phyloP scores from a whole-genome alignment of 30 jellyfish, hydroid and myxozoan genomes.

The Chrysaora quinquecirrha region DNA sequence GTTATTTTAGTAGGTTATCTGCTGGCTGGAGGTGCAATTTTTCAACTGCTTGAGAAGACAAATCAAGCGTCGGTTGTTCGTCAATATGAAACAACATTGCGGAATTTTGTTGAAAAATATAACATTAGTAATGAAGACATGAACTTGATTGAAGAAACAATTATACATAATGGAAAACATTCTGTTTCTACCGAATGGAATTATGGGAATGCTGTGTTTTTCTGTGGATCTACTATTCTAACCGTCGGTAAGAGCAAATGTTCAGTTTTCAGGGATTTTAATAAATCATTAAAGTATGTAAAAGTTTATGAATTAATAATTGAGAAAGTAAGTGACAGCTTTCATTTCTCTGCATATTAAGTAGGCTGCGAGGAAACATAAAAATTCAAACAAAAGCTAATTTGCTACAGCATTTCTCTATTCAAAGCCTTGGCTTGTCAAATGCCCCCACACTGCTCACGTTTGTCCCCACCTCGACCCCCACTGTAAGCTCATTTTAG shows the following conservation, averaged over 20 bases:
- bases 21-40: constrained; percentile 43
- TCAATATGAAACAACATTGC: not conserved
- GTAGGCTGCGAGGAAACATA: too few relatives aligned
- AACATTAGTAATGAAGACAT: constrained; percentile 27
- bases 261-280: not conserved
- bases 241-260: constrained; percentile 70
- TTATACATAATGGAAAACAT: constrained; percentile 26
- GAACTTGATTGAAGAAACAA: constrained; percentile 21
- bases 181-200: constrained; percentile 32
- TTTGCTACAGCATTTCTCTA: not conserved
- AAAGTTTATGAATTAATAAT: not conserved
- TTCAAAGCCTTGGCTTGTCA: not conserved
- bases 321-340: not conserved
- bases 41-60: constrained; percentile 34
- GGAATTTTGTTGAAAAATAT: constrained; percentile 4
- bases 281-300: not conserved
- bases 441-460: too few relatives aligned
- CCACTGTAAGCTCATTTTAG: too few relatives aligned
- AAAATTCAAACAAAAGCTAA: too few relatives aligned
- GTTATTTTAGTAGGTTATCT: not conserved
- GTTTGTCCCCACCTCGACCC: too few relatives aligned
- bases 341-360: not conserved
- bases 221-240: constrained; percentile 55
- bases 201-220: constrained; percentile 35
- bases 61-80: not conserved